Evolutionary conservation across 2,888 invertebrate genomes (phyloP), one percentile per base, ranked within the genome.

Genomic region (Athripsodes cinereus): DNA sequence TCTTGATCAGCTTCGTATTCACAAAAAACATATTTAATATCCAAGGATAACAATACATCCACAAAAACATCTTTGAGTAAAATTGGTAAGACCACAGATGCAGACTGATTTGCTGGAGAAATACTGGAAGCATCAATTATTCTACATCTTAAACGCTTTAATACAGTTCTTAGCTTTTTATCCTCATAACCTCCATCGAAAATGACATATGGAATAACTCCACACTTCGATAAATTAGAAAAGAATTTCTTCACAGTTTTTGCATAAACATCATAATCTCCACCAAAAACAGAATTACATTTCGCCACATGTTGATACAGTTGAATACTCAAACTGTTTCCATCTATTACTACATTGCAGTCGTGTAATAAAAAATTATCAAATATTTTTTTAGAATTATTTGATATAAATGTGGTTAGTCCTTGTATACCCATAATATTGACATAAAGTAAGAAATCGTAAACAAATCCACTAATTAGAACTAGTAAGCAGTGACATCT

Each of bases 1-100:
- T 92, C 89, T 65, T 87, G 85, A 70, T 97, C 97, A 1, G 95
- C 95, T 73, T 97, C 96, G 71, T 88, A 92, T 65, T 88, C 83
- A 68, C 92, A 89, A 53, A 90, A 82, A 49, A 86, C 85, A 61
- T 84, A 81, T 10, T 80, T 79, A 8, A 94, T 75, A 6, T 80
- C 78, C 68, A 88, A 79, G 64, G 87, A 84, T 2, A 69, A 67
- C 1, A 91, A 72, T 0, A 88, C 83, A 68, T 87, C 84, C 55
- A 82, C 79, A 67, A 96, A 93, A 0, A 89, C 84, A 66, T 88
- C 86, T 54, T 85, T 80, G 49, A 90, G 71, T 58, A 92, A 75
- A 20, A 90, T 70, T 0, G 95, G 95, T 67, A 92, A 86, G n/a
- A 88, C 79, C 53, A 81, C 79, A 11, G 76, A 66, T 31, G 71